Percentiles rank a stretch among this genome's conserved stretches.
Evolutionary conservation across 2,113 vertebrate species (phyloP).

Genomic region (Phoxinus phoxinus): DNA sequence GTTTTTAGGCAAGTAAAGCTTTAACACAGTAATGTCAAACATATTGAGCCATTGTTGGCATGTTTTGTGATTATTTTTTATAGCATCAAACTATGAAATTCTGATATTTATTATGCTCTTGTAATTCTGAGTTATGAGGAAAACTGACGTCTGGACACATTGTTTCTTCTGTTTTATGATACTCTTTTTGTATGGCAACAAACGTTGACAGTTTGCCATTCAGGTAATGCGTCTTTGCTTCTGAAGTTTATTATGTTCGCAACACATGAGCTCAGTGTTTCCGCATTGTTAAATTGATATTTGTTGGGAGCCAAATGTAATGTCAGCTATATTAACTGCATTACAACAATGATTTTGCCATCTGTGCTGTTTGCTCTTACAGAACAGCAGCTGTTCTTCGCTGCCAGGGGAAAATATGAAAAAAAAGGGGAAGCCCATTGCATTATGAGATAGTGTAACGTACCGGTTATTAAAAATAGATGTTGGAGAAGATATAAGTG

Average conservation of each 20-base stretch:
- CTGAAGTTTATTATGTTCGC: constrained; percentile 45
- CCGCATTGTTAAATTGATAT: constrained; percentile 47
- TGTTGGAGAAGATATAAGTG: constrained; percentile 43
- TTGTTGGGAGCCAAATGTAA: constrained; percentile 28
- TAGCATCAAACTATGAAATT: constrained; percentile 2
- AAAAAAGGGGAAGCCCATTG: constrained; percentile 45
- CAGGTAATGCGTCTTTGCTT: constrained; percentile 34
- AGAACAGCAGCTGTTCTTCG: constrained; percentile 24
- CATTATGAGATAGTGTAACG: constrained; percentile 43
- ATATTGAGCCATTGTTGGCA: constrained; percentile 44
- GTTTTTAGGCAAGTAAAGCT: background rate
- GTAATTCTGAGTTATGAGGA: constrained; percentile 38
- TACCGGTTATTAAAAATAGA: constrained; percentile 54
- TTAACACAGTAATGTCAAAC: constrained; percentile 19
- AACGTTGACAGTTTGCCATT: constrained; percentile 1
- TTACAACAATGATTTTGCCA: constrained; percentile 38
- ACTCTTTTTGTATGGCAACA: constrained; percentile 7
- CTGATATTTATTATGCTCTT: constrained; percentile 28
- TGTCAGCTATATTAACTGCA: constrained; percentile 43
- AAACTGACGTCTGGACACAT: background rate
- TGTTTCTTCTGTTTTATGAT: constrained; percentile 48
- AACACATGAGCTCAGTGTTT: constrained; percentile 59
- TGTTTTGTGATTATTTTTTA: constrained; percentile 27
- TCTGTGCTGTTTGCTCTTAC: constrained; percentile 28
- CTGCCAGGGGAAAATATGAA: constrained; percentile 41